Evolutionary conservation across 2,797 vertebrate genomes (phyloP), one percentile per base, ranked within the genome.

Genomic region (Eidolon dupreanum): DNA sequence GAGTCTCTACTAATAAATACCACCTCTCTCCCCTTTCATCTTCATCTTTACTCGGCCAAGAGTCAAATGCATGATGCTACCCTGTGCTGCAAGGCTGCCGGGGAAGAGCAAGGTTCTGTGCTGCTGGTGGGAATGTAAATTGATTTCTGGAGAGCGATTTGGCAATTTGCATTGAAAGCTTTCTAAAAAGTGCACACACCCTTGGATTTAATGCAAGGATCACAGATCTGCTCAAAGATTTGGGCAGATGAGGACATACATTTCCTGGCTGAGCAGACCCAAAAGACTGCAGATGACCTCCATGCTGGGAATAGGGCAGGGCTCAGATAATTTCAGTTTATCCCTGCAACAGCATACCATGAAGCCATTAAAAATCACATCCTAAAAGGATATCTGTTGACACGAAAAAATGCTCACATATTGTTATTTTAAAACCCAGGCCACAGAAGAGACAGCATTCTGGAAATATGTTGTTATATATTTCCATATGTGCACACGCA

Each of bases 371-470:
- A 85, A 87, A 57, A 46, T 15, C 8, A 0, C 3, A 41, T 26
- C 5, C 7, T 63, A 77, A 89, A 86, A 86, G 59, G 85, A 1
- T 46, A 81, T 77, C 53, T 96, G 82, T 26, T 88, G 96, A 84
- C 89, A 74, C 1, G 15, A 68, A 82, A 63, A 96, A 94, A 78
- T 81, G 77, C 53, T 93, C 13, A 26, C 2, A 51, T 33, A 55
- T 5, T 87, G 86, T 33, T 63, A 74, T 70, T 81, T 92, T 78
- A 2, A 70, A 79, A 88, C n/a, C 1, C 26, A 70, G 59, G 46
- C 86, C 77, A 83, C 41, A 38, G 10, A 19, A 66, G 65, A 66
- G 84, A 51, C 0, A 8, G 19, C 16, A 10, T 46, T 43, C 81
- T 31, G 51, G 53, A 84, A 63, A 73, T 36, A 17, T 0, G 5